Evolutionary conservation across 1,140 invertebrate species (phyloP), one percentile per base, ranked within the genome.

Genomic region (Bicyclus anynana): DNA sequence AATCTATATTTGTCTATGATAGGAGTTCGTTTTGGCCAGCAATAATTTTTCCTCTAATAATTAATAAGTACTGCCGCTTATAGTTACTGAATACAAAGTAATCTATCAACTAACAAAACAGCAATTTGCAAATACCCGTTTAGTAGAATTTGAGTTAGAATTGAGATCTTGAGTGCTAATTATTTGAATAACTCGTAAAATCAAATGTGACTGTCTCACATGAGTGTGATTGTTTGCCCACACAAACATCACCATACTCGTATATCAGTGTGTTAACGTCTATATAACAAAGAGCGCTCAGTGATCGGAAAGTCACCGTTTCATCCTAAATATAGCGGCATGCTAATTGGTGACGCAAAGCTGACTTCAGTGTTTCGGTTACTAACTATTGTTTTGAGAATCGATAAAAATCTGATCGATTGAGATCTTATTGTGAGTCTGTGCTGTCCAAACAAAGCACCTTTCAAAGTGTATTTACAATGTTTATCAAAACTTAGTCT

Each of bases 311-410:
- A 74, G 69, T 75, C 69, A 74, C 65, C 59, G 67, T 62, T 67
- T 66, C 59, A 51, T 68, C 44, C 54, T 57, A 72, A 69, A 74
- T 69, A 74, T 76, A 78, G 70, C 60, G 38, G 27, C 16, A 54
- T 49, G 71, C 65, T 82, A 80, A 82, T 77, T 72, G 72, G 67
- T 78, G 73, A 78, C 74, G 73, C 62, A 72, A 70, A 67, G 59
- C 44, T 66, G 59, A 54, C 58, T 72, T 72, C 56, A 67, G 58
- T 63, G 47, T 60, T 62, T 57, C 38, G 17, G 50, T 20, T 17
- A 18, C 21, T 38, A 44, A 27, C 12, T 26, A 33, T 44, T 53
- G 40, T 53, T 29, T 53, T 20, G 21, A 42, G 17, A 42, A 16
- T 29, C 23, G 26, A 44, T 53, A 42, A 44, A 17, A 44, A 44